Evolutionary conservation across 2,888 invertebrate genomes (phyloP), one percentile per base, ranked within the genome.

Genomic region (Spisula solida): DNA sequence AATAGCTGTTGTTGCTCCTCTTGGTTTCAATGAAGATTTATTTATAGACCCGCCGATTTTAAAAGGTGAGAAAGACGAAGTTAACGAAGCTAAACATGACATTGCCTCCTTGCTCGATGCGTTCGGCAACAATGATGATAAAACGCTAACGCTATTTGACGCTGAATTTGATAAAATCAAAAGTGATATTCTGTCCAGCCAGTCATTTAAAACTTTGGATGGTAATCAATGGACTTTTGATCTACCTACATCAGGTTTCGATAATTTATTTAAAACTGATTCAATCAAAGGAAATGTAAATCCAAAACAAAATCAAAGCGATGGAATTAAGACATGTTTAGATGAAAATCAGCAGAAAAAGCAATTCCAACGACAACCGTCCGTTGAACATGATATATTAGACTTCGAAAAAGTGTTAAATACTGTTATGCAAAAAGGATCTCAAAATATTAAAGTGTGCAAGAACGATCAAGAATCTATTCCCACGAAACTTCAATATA

Each of bases 381-480:
- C 85, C 48, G 85, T 85, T 16, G 85, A 85, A 56, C 55, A 85
- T 85, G 82, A 87, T 56, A 78, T 87, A n/a, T 56, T 78, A 82
- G 87, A 87, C 66, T 87, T 87, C 47, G 87, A 87, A 87, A 87
- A 87, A 60, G 82, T 87, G 29, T 51, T 87, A n/a, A 78, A 79
- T 25, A 87, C 41, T 78, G 79, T 85, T n/a, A 85, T 85, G 48
- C 78, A 47, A 79, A 79, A 85, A n/a, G 79, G 75, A 56, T 78
- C 41, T 78, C 55, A 31, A 56, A 34, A n/a, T 29, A 55, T 78
- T 25, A 55, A 34, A 56, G 5, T 51, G 31, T 78, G 31, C 18
- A 55, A 34, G 16, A 60, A 34, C 41, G 60, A 8, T 60, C n/a
- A 51, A 18, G 29, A 81, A 51, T 29, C 29, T 51, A 20, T 51